phyloP scores from a whole-genome alignment of 2,797 vertebrate genomes.

The Steatocranus sp. region DNA sequence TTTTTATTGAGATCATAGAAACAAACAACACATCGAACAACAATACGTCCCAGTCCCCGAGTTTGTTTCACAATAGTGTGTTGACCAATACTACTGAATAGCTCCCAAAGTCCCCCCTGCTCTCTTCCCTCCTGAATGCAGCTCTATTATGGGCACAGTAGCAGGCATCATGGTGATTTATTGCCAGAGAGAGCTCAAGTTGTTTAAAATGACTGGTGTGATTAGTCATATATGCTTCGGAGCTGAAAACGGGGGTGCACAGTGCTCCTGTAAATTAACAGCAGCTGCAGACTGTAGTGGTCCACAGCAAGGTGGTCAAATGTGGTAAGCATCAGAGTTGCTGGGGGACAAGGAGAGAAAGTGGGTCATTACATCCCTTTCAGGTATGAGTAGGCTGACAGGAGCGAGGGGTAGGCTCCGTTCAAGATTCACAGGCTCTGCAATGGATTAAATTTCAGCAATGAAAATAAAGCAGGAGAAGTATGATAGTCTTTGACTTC shows the following conservation, averaged over 20 bases:
- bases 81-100: constrained; percentile 68
- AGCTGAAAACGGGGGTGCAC: constrained; percentile 55
- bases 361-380: constrained; percentile 75
- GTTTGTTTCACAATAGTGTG: constrained; percentile 59
- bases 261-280: constrained; percentile 74
- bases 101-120: constrained; percentile 58
- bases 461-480: constrained; percentile 48
- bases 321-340: constrained; percentile 61
- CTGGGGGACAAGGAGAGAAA: constrained; percentile 66
- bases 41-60: constrained; percentile 51
- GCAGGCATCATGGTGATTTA: constrained; percentile 79
- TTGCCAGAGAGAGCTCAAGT: constrained; percentile 74
- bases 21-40: constrained; percentile 59
- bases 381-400: constrained; percentile 51
- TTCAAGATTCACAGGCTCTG: constrained; percentile 46
- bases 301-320: constrained; percentile 77
- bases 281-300: constrained; percentile 70
- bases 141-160: constrained; percentile 76
- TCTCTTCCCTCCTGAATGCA: constrained; percentile 55
- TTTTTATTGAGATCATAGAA: constrained; percentile 59
- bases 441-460: constrained; percentile 47
- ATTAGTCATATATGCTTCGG: constrained; percentile 80
- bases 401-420: constrained; percentile 29
- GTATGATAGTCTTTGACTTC: constrained; percentile 35
- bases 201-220: constrained; percentile 81